Percentiles rank a stretch among this genome's conserved stretches.
Evolutionary conservation across 2,888 invertebrate genomes (phyloP).

Genomic region (Deladenus siricidicola): DNA sequence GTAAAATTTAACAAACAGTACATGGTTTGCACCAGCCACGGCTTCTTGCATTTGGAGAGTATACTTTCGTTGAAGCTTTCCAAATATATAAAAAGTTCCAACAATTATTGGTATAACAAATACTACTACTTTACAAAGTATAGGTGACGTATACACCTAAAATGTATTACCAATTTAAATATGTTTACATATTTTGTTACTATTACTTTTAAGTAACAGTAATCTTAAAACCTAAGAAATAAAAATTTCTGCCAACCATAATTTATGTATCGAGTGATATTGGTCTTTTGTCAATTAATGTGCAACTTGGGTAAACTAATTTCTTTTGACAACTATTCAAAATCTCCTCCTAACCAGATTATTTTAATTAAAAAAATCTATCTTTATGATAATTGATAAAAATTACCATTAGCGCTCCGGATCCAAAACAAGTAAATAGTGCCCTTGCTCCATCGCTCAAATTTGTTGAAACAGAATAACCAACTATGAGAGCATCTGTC

Average conservation of each 20-base stretch:
- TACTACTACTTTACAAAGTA: conserved; percentile 75
- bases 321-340: too few relatives aligned
- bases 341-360: too few relatives aligned
- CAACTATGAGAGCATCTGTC: conserved; percentile 82
- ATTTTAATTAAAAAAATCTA: too few relatives aligned
- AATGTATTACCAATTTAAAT: conserved; percentile 26
- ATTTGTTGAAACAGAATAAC: conserved; percentile 82
- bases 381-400: too few relatives aligned
- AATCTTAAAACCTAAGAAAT: too few relatives aligned
- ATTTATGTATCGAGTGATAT: too few relatives aligned
- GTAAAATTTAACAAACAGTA: too few relatives aligned
- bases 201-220: conserved; percentile 8
- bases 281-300: too few relatives aligned
- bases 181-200: not conserved
- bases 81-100: conserved; percentile 65
- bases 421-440: conserved; percentile 73
- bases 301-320: too few relatives aligned
- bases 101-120: conserved; percentile 83
- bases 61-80: conserved; percentile 72
- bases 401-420: conserved; percentile 83
- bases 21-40: conserved; percentile 62
- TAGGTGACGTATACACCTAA: conserved; percentile 81
- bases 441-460: conserved; percentile 87
- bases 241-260: too few relatives aligned
- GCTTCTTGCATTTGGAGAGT: conserved; percentile 67